Conservation (phyloP, 2,113 vertebrate species). For the Crotophaga sulcirostris region DNA sequence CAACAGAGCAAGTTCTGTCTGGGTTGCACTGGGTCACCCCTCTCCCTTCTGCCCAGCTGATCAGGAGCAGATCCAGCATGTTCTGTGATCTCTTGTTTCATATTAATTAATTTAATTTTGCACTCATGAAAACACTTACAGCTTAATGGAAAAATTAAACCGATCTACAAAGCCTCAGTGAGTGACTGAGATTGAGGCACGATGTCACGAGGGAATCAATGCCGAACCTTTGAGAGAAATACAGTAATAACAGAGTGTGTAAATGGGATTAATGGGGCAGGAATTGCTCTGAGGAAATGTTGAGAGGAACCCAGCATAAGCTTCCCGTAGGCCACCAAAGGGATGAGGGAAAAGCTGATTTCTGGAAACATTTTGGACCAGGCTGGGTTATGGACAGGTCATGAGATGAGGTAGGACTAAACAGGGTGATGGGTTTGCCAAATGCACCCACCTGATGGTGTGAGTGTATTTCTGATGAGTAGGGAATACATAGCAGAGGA, state of each 20-base stretch:
- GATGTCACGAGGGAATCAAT: fast-evolving
- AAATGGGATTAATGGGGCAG: background rate
- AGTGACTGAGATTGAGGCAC: background rate
- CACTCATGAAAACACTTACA: background rate
- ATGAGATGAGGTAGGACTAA: fast-evolving
- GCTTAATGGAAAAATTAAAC: background rate
- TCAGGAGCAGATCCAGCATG: background rate
- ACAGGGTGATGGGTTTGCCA: background rate
- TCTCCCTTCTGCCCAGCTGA: background rate
- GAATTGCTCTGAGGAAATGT: background rate
- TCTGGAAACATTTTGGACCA: background rate
- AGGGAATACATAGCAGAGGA: background rate
- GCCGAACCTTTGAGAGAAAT: background rate
- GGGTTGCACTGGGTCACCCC: background rate
- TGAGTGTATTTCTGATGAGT: background rate
- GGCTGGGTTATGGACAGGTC: background rate
- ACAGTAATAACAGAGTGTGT: background rate
- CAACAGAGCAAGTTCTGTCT: background rate
- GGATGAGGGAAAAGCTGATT: background rate
- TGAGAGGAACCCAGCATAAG: background rate
- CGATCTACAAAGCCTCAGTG: background rate
- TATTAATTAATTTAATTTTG: background rate
- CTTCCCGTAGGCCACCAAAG: background rate
- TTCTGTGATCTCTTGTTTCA: background rate
- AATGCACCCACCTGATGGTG: background rate